Conservation (phyloP, 2,797 vertebrate species). For the Macropodus opercularis region DNA sequence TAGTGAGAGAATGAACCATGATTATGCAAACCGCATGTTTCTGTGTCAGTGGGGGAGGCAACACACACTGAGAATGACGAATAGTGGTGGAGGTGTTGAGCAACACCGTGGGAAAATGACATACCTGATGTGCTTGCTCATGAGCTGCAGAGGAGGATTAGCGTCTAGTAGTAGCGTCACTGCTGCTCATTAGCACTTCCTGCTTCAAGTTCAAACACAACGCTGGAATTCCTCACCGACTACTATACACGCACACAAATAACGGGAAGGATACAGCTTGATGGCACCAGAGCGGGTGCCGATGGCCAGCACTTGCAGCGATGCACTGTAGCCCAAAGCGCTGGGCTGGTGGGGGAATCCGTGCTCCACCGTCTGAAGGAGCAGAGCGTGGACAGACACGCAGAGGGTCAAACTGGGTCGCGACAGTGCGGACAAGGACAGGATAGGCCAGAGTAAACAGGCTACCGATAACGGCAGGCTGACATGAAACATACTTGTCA, state of each 20-base stretch:
- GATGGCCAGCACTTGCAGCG: slow-evolving; percentile 91
- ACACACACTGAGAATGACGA: slow-evolving; percentile 22
- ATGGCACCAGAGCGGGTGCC: slow-evolving; percentile 96
- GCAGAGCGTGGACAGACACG: slow-evolving; percentile 28
- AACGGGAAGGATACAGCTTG: slow-evolving; percentile 92
- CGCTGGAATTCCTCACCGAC: background rate
- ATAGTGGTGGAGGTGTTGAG: slow-evolving; percentile 29
- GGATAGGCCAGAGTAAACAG: slow-evolving; percentile 8
- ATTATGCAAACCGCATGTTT: slow-evolving; percentile 38
- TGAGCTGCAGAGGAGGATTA: slow-evolving; percentile 31
- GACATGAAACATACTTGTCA: slow-evolving; percentile 13
- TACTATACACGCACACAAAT: background rate
- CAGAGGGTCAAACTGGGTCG: slow-evolving; percentile 2
- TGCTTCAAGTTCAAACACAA: slow-evolving; percentile 54
- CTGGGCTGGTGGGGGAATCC: slow-evolving; percentile 98
- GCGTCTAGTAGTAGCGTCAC: slow-evolving; percentile 25
- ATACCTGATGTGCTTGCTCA: slow-evolving; percentile 38
- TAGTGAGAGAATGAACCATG: slow-evolving; percentile 10
- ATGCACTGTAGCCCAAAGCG: slow-evolving; percentile 90
- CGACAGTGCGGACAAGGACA: slow-evolving; percentile 24
- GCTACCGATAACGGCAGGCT: slow-evolving; percentile 13
- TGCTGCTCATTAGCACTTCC: slow-evolving; percentile 12
- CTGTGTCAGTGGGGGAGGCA: slow-evolving; percentile 31
- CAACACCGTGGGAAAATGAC: slow-evolving; percentile 70
- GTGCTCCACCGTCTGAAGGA: slow-evolving; percentile 92